Evolutionary conservation across 2,888 invertebrate species (phyloP), one percentile per base, ranked within the genome.

Genomic region (Scaptomyza caliginosa): DNA sequence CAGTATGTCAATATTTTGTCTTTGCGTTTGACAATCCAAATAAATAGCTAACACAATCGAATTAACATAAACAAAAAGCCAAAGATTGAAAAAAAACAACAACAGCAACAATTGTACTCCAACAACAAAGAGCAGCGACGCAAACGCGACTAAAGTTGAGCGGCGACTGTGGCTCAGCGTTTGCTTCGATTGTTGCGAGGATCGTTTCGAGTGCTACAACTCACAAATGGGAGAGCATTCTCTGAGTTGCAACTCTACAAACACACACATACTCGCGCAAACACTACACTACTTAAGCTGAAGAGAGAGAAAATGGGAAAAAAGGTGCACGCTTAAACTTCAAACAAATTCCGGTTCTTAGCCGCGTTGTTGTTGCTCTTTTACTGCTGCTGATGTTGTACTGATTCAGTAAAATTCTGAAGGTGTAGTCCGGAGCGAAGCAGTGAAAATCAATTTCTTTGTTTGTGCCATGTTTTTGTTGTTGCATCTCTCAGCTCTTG

Each of bases 391-490:
- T 45, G 24, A 8, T 56, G 51, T 16, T 84, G 72, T 66, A 84
- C 81, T 77, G 87, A 86, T 81, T 82, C 78, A 86, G 68, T 63
- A 75, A 63, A 78, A 66, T 68, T 79, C 71, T 74, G 28, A 65
- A 71, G 60, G 68, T 78, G 70, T 62, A 74, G 58, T 64, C 38
- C 60, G 64, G 42, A 40, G 45, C 58, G 36, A 48, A 50, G 56
- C 74, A 77, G 82, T 74, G 85, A 86, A 81, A 81, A 81, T 84
- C 86, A 86, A 81, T 81, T 86, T 86, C 74, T 72, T 81, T 81
- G 85, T 81, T 77, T 63, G 49, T 60, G 52, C n/a, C n/a, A 63
- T 74, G 64, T 67, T 43, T 45, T 56, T 26, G 43, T 45, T 63
- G 45, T 66, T 66, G 43, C 32, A 34, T 34, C 32, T n/a, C 36